Base-by-base conservation (phyloP, 2,888 invertebrate species). In the Cecidostiba fungosa region DNA sequence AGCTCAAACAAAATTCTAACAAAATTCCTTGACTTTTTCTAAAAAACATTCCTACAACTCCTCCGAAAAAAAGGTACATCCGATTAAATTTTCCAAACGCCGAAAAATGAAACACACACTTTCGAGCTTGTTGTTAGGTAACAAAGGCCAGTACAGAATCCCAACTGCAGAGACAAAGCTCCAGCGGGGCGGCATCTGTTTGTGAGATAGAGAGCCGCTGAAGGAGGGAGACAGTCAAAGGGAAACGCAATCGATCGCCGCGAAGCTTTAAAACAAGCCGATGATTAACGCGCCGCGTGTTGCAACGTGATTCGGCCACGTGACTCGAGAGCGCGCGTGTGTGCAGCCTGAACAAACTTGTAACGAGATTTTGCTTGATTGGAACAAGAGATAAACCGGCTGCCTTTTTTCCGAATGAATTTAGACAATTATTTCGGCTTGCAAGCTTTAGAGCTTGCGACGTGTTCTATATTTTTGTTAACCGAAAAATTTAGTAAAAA, bases 221-320 rank as follows among this genome's bases (percentile, higher is more conserved):
- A 5, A 8, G 54, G 50, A 50, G n/a, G 32, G 10, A 72, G 72
- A n/a, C 12, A 39, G 39, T 72, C 23, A 43, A 72, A 39, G 72
- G 23, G 72, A 43, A 72, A 12, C 23, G 39, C 72, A 43, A 72
- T 43, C 72, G 72, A 72, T 72, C 43, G 72, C 16, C 70, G n/a
- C 39, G 43, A 72, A 72, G 72, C 72, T 72, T 72, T 72, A 72
- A 72, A 72, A 23, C 72, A 36, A 72, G 72, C 19, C 70, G 72
- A 39, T 72, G 39, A 39, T 72, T 72, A 72, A 43, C 43, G n/a
- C 39, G 36, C 36, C n/a, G 16, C n/a, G 19, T n/a, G n/a, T 3
- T n/a, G 74, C 88, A 89, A 89, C 87, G 89, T 88, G 88, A 87
- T 86, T 50, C 62, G 29, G 85, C 87, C 88, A 88, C 87, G 88